Evolutionary conservation across 2,797 vertebrate species (phyloP).

Genomic region (Odontamblyopus rebecca): DNA sequence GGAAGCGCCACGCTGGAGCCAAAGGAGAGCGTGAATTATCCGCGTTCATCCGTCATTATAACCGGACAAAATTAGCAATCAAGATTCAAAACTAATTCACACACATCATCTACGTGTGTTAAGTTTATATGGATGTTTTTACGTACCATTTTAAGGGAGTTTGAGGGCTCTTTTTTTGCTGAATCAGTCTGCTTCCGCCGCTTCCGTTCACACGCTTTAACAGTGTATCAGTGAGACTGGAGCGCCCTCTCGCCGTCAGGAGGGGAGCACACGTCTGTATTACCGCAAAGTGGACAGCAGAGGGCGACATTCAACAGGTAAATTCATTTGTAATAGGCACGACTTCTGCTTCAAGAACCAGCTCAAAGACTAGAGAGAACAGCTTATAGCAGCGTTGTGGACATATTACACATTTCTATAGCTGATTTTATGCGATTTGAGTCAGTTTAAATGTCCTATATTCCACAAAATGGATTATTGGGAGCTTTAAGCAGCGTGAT

Average conservation of each 20-base stretch:
- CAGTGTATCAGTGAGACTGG: no score
- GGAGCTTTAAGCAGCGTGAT: no score
- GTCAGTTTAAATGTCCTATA: no score
- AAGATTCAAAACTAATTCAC: rapidly evolving
- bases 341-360: no score
- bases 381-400: no score
- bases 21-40: constrained; percentile 42
- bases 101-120: rapidly evolving
- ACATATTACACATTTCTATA: no score
- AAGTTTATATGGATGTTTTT: rapidly evolving
- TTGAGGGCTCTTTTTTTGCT: background rate
- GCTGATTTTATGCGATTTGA: no score
- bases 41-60: constrained; percentile 43
- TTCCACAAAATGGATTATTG: no score
- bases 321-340: background rate
- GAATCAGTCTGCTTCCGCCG: background rate
- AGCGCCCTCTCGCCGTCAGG: background rate
- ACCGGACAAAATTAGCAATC: rapidly evolving
- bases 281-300: background rate
- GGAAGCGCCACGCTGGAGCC: constrained; percentile 67
- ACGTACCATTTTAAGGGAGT: constrained; percentile 58
- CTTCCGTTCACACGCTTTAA: background rate
- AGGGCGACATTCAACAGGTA: background rate
- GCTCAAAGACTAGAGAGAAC: background rate
- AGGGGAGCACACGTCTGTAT: background rate